These are phyloP conservation scores for Eretmocerus hayati DNA, from an alignment of 2,888 invertebrate genomes.

Conservation along the genomic window DNA sequence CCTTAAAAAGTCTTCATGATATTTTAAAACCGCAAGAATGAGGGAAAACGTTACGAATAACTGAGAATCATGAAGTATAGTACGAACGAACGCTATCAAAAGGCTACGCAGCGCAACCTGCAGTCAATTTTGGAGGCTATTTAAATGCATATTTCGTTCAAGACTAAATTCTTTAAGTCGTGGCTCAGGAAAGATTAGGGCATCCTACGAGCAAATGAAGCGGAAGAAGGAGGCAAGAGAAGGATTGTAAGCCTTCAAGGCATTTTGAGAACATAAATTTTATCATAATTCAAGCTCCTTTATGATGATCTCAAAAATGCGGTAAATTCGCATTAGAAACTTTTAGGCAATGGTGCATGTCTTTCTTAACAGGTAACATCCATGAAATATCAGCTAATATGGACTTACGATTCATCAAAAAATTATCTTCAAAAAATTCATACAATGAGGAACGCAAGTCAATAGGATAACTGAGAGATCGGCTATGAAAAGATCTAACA, in stretches of 20 bases:
- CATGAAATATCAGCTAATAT: neutral
- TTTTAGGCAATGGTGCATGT: neutral
- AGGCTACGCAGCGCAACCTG: slow-evolving; percentile 12
- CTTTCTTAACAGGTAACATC: too few relatives aligned
- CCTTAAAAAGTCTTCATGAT: neutral
- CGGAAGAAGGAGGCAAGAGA: slow-evolving; percentile 17
- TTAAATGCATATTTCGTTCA: slow-evolving; percentile 34
- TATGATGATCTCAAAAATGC: slow-evolving; percentile 9
- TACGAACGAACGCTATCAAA: neutral
- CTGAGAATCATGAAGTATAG: too few relatives aligned
- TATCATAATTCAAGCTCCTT: slow-evolving; percentile 14
- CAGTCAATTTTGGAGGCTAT: slow-evolving; percentile 31
- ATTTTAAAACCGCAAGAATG: neutral
- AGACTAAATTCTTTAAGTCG: slow-evolving; percentile 26
- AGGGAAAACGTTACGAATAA: too few relatives aligned
- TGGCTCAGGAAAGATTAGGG: slow-evolving; percentile 23
- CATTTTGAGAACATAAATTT: slow-evolving; percentile 20
- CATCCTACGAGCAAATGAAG: slow-evolving; percentile 17
- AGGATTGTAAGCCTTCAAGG: slow-evolving; percentile 23
- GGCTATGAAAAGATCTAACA: too few relatives aligned
- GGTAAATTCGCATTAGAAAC: slow-evolving; percentile 15
- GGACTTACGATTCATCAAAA: too few relatives aligned
- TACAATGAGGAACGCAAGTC: too few relatives aligned
- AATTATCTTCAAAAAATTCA: too few relatives aligned
- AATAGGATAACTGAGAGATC: too few relatives aligned